A percentile compares a stretch with the other conserved stretches of the same genome.
Evolutionary conservation across 2,797 vertebrate species (phyloP).

Genomic region (Sandelia bainsii): DNA sequence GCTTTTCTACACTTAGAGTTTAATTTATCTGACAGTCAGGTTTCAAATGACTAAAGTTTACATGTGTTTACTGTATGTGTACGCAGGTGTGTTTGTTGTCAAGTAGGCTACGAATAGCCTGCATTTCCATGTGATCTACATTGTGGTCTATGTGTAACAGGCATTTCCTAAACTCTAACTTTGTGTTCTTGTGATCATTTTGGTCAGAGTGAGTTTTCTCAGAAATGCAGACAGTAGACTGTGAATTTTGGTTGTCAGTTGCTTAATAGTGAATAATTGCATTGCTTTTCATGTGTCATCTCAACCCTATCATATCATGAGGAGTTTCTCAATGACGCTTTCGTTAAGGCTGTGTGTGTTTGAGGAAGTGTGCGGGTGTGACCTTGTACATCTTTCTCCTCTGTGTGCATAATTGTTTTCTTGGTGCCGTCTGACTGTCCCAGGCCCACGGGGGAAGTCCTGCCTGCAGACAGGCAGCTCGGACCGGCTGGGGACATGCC

Average conservation of each 20-base stretch:
- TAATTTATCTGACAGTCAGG: neutral
- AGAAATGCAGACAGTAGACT: neutral
- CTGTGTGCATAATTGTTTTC: conserved; percentile 80
- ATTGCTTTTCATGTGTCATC: conserved; percentile 1
- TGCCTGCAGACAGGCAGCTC: conserved; percentile 82
- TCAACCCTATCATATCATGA: neutral
- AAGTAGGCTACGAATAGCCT: neutral
- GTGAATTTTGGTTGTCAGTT: neutral
- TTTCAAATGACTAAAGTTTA: neutral
- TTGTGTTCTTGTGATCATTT: neutral
- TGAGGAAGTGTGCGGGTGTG: conserved; percentile 40
- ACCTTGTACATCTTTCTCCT: conserved; percentile 60
- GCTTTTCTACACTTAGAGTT: neutral
- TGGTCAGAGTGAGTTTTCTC: neutral
- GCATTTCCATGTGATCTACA: neutral
- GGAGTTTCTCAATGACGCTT: no score
- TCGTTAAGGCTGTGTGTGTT: no score
- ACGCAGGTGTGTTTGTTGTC: conserved; percentile 4
- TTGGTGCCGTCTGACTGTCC: conserved; percentile 81
- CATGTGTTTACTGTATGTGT: neutral
- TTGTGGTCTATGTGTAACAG: conserved; percentile 17
- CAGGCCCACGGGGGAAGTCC: conserved; percentile 81
- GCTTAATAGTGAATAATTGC: neutral
- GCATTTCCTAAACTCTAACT: conserved; percentile 2
- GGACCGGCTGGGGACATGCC: conserved; percentile 80